Evolutionary conservation across 2,113 vertebrate species (phyloP).

Genomic region (Tachuris rubrigastra): DNA sequence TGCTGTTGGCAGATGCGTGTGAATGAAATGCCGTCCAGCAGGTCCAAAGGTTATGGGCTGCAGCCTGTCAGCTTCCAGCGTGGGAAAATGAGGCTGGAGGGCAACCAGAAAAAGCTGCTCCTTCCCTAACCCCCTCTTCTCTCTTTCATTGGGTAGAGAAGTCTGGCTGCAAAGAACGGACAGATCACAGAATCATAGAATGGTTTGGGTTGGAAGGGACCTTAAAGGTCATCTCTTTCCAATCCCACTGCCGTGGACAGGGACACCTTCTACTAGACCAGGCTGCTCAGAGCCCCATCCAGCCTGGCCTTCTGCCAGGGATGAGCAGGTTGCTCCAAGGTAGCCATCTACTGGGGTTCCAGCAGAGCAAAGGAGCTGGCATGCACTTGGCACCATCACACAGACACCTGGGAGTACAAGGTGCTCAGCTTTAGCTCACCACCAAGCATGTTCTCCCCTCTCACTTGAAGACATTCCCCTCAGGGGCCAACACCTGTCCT

Average conservation of each 20-base stretch:
- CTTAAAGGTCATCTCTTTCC: neutral
- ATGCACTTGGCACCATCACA: neutral
- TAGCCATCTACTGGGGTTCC: neutral
- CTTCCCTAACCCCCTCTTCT: neutral
- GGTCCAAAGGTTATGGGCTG: neutral
- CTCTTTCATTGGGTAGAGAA: neutral
- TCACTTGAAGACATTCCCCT: neutral
- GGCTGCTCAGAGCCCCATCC: neutral
- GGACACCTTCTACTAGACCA: neutral
- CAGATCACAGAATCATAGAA: neutral
- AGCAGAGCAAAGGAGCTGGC: neutral
- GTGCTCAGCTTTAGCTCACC: neutral
- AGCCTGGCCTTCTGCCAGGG: neutral
- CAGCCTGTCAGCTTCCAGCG: accelerated
- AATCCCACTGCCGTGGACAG: neutral
- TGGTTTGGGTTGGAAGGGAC: neutral
- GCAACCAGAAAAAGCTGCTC: neutral
- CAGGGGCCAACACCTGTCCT: neutral
- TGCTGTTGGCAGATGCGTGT: accelerated
- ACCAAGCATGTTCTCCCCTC: neutral
- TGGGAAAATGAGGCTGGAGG: neutral
- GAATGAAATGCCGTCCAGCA: neutral
- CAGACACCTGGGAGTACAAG: neutral
- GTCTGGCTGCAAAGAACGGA: neutral
- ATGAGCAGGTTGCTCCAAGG: neutral